A percentile compares a stretch with the other conserved stretches of the same genome.
Evolutionary conservation across 2,888 invertebrate genomes (phyloP).

Genomic region (Leucophora obtusa): DNA sequence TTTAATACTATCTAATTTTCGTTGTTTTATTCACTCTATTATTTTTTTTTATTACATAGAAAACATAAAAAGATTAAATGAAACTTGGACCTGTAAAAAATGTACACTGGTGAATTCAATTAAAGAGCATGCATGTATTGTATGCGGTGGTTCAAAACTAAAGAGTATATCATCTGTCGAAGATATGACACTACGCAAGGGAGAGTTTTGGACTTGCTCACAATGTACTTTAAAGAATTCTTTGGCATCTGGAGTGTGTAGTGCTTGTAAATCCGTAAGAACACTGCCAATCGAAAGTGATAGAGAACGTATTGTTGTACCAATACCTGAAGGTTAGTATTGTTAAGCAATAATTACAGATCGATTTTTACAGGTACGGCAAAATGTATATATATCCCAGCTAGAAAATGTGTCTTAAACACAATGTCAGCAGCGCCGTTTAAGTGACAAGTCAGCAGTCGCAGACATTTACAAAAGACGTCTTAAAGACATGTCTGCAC

Average conservation of each 20-base stretch:
- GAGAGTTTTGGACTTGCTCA: constrained; percentile 88
- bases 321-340: constrained; percentile 62
- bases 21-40: neutral
- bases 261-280: constrained; percentile 86
- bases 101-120: constrained; percentile 91
- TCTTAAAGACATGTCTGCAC: too few species aligned
- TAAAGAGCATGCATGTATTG: constrained; percentile 86
- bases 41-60: constrained; percentile 10
- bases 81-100: constrained; percentile 89
- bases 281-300: constrained; percentile 63
- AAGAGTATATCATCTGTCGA: constrained; percentile 83
- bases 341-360: neutral
- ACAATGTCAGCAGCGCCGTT: too few species aligned
- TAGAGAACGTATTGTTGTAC: constrained; percentile 54
- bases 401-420: too few species aligned
- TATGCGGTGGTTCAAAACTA: constrained; percentile 91
- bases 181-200: constrained; percentile 85
- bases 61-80: constrained; percentile 43
- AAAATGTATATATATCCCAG: too few species aligned
- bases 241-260: constrained; percentile 83
- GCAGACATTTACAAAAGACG: too few species aligned
- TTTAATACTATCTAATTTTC: too few species aligned
- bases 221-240: constrained; percentile 91
- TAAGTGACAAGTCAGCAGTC: too few species aligned
- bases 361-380: too few species aligned